phyloP scores from a whole-genome alignment of 2,888 invertebrate genomes.

The Synergus gifuensis region DNA sequence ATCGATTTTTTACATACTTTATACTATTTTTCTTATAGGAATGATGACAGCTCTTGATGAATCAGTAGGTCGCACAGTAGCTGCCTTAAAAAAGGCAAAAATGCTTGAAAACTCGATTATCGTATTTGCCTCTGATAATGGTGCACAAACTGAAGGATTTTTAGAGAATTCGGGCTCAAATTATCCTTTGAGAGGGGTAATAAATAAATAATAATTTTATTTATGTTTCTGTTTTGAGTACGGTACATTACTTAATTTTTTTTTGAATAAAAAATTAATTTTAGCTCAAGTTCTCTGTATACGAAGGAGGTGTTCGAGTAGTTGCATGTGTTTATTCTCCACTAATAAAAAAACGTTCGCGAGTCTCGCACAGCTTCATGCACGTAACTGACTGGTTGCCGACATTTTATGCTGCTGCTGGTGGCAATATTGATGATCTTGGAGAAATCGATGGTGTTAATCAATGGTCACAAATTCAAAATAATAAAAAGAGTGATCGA shows the following conservation, averaged over 20 bases:
- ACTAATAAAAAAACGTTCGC: slow-evolving; percentile 78
- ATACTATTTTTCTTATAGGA: slow-evolving; percentile 68
- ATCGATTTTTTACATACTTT: background rate
- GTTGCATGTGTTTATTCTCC: slow-evolving; percentile 89
- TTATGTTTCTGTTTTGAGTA: background rate
- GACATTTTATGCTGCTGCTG: slow-evolving; percentile 80
- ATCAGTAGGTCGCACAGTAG: slow-evolving; percentile 12
- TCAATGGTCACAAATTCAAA: slow-evolving; percentile 72
- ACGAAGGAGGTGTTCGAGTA: slow-evolving; percentile 91
- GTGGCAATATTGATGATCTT: slow-evolving; percentile 71
- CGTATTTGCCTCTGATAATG: slow-evolving; percentile 81
- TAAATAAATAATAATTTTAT: background rate
- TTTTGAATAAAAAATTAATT: slow-evolving; percentile 49
- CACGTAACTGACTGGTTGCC: slow-evolving; percentile 93
- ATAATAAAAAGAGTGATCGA: slow-evolving; percentile 71
- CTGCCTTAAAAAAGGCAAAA: background rate
- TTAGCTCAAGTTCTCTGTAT: slow-evolving; percentile 87
- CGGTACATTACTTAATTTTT: background rate
- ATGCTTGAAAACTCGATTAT: background rate
- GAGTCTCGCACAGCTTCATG: slow-evolving; percentile 83
- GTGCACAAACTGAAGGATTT: slow-evolving; percentile 79
- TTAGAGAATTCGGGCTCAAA: slow-evolving; percentile 80
- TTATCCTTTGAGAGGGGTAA: slow-evolving; percentile 81
- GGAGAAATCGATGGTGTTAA: slow-evolving; percentile 79
- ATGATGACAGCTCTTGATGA: slow-evolving; percentile 82